Percentiles rank a stretch among this genome's conserved stretches.
phyloP scores from a whole-genome alignment of 2,888 invertebrate genomes.

The Campoplex nolae region DNA sequence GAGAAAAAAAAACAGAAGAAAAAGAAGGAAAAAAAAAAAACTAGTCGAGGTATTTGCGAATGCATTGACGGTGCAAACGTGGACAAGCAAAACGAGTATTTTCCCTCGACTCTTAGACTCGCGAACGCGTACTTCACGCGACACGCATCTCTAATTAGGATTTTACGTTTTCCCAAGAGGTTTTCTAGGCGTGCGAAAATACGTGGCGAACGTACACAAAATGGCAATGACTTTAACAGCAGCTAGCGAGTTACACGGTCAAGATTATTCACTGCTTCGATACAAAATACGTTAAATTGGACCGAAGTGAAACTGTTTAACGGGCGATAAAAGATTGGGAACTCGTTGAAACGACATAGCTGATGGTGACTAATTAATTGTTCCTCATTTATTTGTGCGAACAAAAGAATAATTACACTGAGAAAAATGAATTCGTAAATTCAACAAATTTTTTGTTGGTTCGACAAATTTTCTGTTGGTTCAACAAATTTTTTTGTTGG shows the following conservation, averaged over 20 bases:
- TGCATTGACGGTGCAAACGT: conserved; percentile 19
- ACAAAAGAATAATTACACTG: no score
- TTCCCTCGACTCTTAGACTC: conserved; percentile 3
- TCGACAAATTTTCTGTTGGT: no score
- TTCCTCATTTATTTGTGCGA: not conserved
- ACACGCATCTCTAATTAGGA: conserved; percentile 66
- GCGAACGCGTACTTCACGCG: conserved; percentile 44
- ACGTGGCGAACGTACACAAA: conserved; percentile 13
- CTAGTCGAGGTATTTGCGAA: conserved; percentile 36
- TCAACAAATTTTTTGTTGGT: no score
- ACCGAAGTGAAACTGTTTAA: not conserved
- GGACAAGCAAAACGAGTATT: conserved; percentile 27
- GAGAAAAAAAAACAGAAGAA: not conserved
- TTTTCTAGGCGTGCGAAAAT: conserved; percentile 37
- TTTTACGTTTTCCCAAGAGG: conserved; percentile 48
- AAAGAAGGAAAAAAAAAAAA: not conserved
- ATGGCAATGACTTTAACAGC: conserved; percentile 56
- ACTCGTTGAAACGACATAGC: not conserved
- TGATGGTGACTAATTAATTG: not conserved
- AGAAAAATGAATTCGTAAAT: no score
- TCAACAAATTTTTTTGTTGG: no score
- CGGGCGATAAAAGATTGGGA: not conserved
- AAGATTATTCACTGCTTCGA: conserved; percentile 32
- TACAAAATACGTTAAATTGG: not conserved
- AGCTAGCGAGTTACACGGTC: conserved; percentile 39